Evolutionary conservation across 2,113 vertebrate genomes (phyloP).

Genomic region (Pituophis catenifer): DNA sequence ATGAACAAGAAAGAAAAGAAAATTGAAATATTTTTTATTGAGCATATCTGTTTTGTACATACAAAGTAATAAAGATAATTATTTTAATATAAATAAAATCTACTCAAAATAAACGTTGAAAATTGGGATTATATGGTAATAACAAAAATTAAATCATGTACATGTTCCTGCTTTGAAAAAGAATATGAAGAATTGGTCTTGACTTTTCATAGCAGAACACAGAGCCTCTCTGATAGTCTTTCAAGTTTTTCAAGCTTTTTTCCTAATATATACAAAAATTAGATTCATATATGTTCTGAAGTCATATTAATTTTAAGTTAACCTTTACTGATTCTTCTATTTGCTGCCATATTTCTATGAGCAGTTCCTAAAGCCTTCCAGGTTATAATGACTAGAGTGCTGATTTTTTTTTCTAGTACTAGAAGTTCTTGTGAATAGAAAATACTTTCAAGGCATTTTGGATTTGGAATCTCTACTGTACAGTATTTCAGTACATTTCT

Average conservation of each 20-base stretch:
- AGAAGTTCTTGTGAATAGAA: not conserved
- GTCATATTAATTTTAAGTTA: not conserved
- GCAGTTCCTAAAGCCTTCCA: not conserved
- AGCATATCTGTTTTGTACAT: not conserved
- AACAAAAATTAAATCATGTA: not conserved
- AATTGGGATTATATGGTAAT: not conserved
- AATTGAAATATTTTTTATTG: not conserved
- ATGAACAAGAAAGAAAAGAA: not conserved
- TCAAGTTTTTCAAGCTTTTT: not conserved
- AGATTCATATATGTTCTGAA: not conserved
- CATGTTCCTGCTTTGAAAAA: not conserved
- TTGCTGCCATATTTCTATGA: not conserved
- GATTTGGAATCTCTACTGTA: not conserved
- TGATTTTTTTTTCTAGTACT: not conserved
- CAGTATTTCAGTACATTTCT: not conserved
- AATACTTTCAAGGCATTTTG: not conserved
- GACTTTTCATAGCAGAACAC: not conserved
- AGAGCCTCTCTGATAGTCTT: not conserved
- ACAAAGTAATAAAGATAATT: not conserved
- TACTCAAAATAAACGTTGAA: not conserved
- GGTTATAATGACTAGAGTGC: not conserved
- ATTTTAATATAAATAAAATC: not conserved
- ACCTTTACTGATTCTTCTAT: not conserved
- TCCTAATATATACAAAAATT: not conserved
- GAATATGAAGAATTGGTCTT: not conserved